phyloP scores from a whole-genome alignment of 2,888 invertebrate genomes.

The Eudemis profundana region DNA sequence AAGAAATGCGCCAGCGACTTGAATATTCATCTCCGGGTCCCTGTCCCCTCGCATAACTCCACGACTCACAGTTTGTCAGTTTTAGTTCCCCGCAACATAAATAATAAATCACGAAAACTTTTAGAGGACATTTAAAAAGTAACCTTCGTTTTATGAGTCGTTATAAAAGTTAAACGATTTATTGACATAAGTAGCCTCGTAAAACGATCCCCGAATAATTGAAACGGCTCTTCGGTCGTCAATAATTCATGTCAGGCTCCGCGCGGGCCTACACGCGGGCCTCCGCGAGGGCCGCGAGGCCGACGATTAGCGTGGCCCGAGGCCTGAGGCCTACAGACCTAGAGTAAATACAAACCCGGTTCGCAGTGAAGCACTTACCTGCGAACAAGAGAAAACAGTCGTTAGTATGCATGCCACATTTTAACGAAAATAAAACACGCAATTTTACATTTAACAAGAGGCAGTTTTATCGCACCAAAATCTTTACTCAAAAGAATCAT shows the following conservation, averaged over 20 bases:
- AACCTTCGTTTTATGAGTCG: conserved; percentile 28
- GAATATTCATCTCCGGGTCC: conserved; percentile 21
- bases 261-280: background rate
- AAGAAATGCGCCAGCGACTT: background rate
- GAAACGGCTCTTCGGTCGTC: conserved; percentile 26
- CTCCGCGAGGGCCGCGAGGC: background rate
- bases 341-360: background rate
- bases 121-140: conserved; percentile 19
- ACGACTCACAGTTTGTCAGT: background rate
- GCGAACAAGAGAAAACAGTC: conserved; percentile 10
- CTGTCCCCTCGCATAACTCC: background rate
- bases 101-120: conserved; percentile 9
- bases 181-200: conserved; percentile 24
- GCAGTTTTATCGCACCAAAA: background rate
- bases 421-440: background rate
- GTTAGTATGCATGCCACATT: background rate
- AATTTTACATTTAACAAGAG: background rate
- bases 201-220: conserved; percentile 27
- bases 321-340: background rate
- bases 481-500: background rate
- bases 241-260: conserved; percentile 30
- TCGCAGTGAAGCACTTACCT: conserved; percentile 6
- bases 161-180: conserved; percentile 34
- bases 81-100: background rate
- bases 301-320: background rate